phyloP scores from a whole-genome alignment of 2,888 invertebrate species.

The Sphaerophoria rueppellii region DNA sequence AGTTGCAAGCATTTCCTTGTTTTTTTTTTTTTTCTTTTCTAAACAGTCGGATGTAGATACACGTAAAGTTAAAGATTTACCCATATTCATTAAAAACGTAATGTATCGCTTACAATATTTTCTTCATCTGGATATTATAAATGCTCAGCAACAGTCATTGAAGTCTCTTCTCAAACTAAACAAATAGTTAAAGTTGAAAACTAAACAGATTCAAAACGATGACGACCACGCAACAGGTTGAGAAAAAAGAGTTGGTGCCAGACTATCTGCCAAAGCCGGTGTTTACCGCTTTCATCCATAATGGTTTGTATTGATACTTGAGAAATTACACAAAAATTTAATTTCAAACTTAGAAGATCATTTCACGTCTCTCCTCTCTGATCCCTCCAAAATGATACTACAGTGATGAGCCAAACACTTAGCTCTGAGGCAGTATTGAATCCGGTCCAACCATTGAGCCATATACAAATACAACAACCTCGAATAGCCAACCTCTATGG shows the following conservation, averaged over 20 bases:
- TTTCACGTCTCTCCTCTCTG: conserved; percentile 36
- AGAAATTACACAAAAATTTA: conserved; percentile 64
- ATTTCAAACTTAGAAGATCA: conserved; percentile 38
- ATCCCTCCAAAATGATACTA: conserved; percentile 25
- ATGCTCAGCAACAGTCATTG: conserved; percentile 44
- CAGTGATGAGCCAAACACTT: conserved; percentile 32
- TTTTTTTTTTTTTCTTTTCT: no score
- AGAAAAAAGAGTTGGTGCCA: conserved; percentile 50
- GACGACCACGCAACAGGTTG: conserved; percentile 47
- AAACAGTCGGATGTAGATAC: neutral
- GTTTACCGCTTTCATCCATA: conserved; percentile 60
- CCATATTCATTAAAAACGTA: conserved; percentile 34
- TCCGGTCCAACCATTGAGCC: conserved; percentile 1
- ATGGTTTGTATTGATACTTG: conserved; percentile 24
- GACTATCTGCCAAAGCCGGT: conserved; percentile 61
- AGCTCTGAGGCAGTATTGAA: conserved; percentile 2
- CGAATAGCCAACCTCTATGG: conserved; percentile 18
- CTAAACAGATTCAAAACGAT: conserved; percentile 58
- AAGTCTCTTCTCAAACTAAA: conserved; percentile 61
- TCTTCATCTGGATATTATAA: conserved; percentile 41
- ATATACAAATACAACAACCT: conserved; percentile 7
- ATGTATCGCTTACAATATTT: conserved; percentile 56
- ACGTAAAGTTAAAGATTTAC: neutral
- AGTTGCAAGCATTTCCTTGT: no score
- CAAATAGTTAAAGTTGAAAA: conserved; percentile 66